Evolutionary conservation across 2,888 invertebrate genomes (phyloP).

Genomic region (Polydrusus cervinus): DNA sequence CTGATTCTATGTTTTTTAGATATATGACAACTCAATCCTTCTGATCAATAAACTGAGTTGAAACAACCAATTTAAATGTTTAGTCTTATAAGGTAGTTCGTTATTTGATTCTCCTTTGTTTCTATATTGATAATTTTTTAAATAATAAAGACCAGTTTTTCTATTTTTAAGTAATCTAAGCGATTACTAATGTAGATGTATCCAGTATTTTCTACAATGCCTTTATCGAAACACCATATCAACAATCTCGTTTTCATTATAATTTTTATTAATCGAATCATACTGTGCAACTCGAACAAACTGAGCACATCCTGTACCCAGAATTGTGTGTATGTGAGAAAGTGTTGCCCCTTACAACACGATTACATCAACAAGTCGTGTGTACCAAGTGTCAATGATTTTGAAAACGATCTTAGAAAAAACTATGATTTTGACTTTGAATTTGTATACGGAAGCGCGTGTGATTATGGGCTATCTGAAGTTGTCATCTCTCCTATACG

Average conservation of each 20-base stretch:
- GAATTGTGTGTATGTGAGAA: constrained; percentile 42
- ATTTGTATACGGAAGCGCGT: constrained; percentile 50
- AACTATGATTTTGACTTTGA: constrained; percentile 28
- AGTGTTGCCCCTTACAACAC: constrained; percentile 55
- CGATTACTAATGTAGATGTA: background rate
- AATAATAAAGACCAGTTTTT: too few relatives aligned
- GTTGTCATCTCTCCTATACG: constrained; percentile 27
- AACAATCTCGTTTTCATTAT: constrained; percentile 14
- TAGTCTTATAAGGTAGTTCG: too few relatives aligned
- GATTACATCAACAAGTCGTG: constrained; percentile 54
- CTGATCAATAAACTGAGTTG: too few relatives aligned
- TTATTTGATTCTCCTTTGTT: too few relatives aligned
- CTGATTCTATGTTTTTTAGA: too few relatives aligned
- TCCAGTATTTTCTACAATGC: constrained; percentile 37
- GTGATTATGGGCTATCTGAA: constrained; percentile 33
- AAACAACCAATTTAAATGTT: too few relatives aligned
- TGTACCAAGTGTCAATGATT: constrained; percentile 33
- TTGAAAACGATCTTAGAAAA: constrained; percentile 21
- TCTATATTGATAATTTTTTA: too few relatives aligned
- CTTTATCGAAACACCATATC: constrained; percentile 40
- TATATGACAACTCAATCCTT: too few relatives aligned
- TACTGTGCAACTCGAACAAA: constrained; percentile 19
- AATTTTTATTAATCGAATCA: constrained; percentile 22
- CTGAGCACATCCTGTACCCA: background rate
- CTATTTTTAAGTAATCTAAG: background rate